Evolutionary conservation across 2,888 invertebrate species (phyloP), one percentile per base, ranked within the genome.

Genomic region (Agrilus mali): DNA sequence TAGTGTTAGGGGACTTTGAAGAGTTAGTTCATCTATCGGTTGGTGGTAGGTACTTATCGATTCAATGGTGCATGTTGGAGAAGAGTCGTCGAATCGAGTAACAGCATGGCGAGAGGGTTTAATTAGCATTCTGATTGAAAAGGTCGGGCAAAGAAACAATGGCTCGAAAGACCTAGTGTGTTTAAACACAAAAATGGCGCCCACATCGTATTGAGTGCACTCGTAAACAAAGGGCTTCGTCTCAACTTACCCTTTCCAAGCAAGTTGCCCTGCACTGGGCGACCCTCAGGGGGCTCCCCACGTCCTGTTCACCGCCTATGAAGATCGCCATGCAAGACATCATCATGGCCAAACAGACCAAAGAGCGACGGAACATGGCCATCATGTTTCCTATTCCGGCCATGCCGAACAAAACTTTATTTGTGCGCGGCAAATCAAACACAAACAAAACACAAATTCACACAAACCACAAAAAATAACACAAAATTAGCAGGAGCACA

Each of bases 211-310:
- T 27, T 27, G 27, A 27, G 27, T 27, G 27, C 27, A 27, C 27
- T 27, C 27, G 17, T 22, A 22, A 15, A 22, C 17, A 36, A 36
- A 17, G 37, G 34, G 35, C 40, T 36, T 34, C 40, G 39, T 34
- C 22, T 45, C 36, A 40, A 59, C 67, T 67, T 71, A 82, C 81
- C 79, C 76, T 78, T 71, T 79, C 76, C 58, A 81, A 72, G 66
- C 81, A 82, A 53, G 79, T 78, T 53, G 81, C 80, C 65, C 81
- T 69, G 65, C 81, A 82, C 58, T 81, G 80, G 54, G 81, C 81
- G 54, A 81, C 80, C 58, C 80, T 73, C 53, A 82, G 66, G 45
- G 81, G 81, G 56, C 80, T 81, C 47, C 78, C 79, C 54, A 81
- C 77, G 63, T 80, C 79, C 69, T 77, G 77, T 57, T 78, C 77